phyloP scores from a whole-genome alignment of 2,888 invertebrate species.

The Pristionchus arcanus region DNA sequence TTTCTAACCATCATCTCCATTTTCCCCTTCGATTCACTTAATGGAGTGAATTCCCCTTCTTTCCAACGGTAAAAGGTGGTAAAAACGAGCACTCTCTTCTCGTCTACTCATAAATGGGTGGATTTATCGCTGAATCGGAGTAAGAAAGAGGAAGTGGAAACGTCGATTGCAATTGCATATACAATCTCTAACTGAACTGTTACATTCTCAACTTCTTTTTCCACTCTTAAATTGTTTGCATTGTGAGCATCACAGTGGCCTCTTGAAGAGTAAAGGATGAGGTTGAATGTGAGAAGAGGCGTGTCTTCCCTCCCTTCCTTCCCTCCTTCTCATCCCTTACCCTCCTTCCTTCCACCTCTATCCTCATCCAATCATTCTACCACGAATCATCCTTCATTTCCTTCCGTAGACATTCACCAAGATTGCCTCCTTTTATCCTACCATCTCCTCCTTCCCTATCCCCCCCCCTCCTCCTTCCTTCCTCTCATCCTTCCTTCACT shows the following conservation, averaged over 20 bases:
- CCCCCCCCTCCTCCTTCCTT: neutral
- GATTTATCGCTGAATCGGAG: conserved; percentile 11
- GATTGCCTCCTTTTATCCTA: conserved; percentile 43
- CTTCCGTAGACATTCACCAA: conserved; percentile 10
- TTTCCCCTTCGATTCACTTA: conserved; percentile 26
- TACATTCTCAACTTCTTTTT: conserved; percentile 22
- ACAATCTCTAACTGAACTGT: conserved; percentile 13
- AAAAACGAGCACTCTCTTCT: neutral
- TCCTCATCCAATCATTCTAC: conserved; percentile 37
- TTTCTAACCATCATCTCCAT: conserved; percentile 31
- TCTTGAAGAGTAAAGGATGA: conserved; percentile 12
- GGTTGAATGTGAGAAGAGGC: conserved; percentile 51
- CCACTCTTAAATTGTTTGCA: conserved; percentile 45
- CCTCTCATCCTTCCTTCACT: neutral
- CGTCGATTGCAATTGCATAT: neutral
- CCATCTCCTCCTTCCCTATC: neutral
- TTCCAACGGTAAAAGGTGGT: conserved; percentile 38
- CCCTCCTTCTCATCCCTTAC: conserved; percentile 41
- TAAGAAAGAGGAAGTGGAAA: conserved; percentile 19
- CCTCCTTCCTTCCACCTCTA: conserved; percentile 37
- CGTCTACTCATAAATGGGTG: conserved; percentile 3
- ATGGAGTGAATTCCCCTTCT: conserved; percentile 21
- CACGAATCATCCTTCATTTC: conserved; percentile 2
- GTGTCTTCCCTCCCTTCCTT: neutral
- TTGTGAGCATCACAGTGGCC: conserved; percentile 4